These are phyloP conservation scores for Xestia ashworthii DNA, from an alignment of 2,888 invertebrate species.

Conservation along the genomic window DNA sequence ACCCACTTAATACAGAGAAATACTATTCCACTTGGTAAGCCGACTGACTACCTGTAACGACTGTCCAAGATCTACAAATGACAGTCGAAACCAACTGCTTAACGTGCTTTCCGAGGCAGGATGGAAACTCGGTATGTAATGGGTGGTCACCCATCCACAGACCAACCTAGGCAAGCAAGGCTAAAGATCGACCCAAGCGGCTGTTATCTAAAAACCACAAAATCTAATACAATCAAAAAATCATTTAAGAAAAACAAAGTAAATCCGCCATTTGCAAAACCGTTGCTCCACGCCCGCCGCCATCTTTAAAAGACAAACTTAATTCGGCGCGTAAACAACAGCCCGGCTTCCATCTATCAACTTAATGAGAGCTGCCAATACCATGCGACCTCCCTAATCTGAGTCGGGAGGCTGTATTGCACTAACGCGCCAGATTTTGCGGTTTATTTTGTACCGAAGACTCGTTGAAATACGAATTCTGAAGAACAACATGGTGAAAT, in stretches of 20 bases:
- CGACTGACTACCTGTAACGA: background rate
- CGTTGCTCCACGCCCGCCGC: conserved; percentile 42
- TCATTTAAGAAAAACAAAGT: conserved; percentile 1
- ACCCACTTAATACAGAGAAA: background rate
- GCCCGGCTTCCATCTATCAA: conserved; percentile 71
- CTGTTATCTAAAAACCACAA: background rate
- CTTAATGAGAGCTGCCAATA: conserved; percentile 75
- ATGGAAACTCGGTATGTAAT: background rate
- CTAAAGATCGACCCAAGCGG: background rate
- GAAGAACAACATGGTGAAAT: conserved; percentile 1
- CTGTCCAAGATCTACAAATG: background rate
- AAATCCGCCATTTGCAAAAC: conserved; percentile 48
- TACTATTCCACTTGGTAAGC: background rate
- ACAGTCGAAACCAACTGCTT: background rate
- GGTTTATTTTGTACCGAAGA: conserved; percentile 29
- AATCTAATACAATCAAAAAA: background rate
- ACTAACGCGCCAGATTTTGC: conserved; percentile 33
- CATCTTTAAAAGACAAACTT: conserved; percentile 66
- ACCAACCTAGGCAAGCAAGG: background rate
- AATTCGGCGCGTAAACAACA: conserved; percentile 67
- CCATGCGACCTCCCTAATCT: conserved; percentile 66
- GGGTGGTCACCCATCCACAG: background rate
- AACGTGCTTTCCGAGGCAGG: background rate
- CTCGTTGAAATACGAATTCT: background rate
- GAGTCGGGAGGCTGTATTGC: conserved; percentile 25